Evolutionary conservation across 2,113 vertebrate genomes (phyloP).

Genomic region (Turnix velox): DNA sequence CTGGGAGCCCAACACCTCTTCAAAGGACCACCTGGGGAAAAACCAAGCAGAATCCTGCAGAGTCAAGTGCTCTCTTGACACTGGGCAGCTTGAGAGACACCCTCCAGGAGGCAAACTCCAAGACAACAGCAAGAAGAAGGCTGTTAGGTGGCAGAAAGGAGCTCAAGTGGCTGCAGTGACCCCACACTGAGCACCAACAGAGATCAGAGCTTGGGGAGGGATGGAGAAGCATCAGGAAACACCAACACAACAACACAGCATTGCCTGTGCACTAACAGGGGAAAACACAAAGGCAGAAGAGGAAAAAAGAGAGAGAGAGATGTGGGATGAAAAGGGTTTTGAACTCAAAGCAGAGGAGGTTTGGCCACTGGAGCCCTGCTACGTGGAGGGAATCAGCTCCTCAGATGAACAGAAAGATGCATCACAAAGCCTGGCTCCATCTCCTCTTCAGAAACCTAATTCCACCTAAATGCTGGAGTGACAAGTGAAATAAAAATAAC

Average conservation of each 20-base stretch:
- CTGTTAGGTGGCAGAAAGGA: neutral
- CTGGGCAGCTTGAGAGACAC: accelerated
- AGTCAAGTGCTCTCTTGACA: neutral
- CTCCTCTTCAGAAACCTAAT: neutral
- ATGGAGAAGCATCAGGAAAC: neutral
- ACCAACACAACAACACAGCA: neutral
- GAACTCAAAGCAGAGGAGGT: neutral
- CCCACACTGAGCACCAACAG: neutral
- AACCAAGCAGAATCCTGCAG: neutral
- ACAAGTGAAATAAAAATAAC: neutral
- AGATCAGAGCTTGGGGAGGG: accelerated
- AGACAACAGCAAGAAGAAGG: accelerated
- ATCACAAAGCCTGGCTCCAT: neutral
- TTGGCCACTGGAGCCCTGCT: neutral
- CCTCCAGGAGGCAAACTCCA: too few species aligned
- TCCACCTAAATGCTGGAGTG: neutral
- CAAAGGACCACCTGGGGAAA: too few species aligned
- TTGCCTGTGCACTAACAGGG: neutral
- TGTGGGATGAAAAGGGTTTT: neutral
- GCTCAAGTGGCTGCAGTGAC: neutral
- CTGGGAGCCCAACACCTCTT: neutral
- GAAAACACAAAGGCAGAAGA: neutral
- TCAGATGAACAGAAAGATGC: accelerated
- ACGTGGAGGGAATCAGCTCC: accelerated
- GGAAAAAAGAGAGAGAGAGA: neutral